A percentile compares a stretch with the other conserved stretches of the same genome.
phyloP scores from a whole-genome alignment of 2,113 vertebrate genomes.

The Brevimyrus niger region DNA sequence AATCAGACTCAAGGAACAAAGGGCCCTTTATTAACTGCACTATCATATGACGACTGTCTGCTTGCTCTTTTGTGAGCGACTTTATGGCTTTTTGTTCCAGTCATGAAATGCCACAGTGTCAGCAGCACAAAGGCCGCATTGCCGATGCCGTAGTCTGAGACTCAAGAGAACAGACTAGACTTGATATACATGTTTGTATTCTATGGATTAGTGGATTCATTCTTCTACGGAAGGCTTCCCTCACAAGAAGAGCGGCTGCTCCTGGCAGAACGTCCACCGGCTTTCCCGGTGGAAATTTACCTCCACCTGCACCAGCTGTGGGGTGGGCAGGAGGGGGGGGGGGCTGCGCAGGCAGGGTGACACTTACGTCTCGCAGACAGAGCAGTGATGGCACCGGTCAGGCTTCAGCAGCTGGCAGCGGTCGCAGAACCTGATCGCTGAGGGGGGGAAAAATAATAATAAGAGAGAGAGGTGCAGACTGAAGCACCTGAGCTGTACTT shows the following conservation, averaged over 20 bases:
- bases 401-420: conserved; percentile 95
- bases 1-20: conserved; percentile 2
- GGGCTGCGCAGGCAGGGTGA: conserved; percentile 14
- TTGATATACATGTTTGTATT: not conserved
- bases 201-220: not conserved
- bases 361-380: conserved; percentile 92
- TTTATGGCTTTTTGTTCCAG: not conserved
- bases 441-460: conserved; percentile 37
- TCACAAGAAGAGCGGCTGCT: conserved; percentile 24
- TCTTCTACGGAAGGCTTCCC: not conserved
- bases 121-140: not conserved
- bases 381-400: conserved; percentile 96
- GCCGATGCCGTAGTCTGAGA: not conserved
- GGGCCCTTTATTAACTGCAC: conserved; percentile 13
- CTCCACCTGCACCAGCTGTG: not conserved
- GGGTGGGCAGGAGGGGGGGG: no score
- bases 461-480: conserved; percentile 27
- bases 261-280: not conserved
- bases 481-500: not conserved
- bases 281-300: not conserved
- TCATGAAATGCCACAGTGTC: not conserved
- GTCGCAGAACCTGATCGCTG: conserved; percentile 94
- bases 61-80: conserved; percentile 3
- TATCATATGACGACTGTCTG: conserved; percentile 18
- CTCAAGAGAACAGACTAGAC: not conserved